Evolutionary conservation across 1,140 invertebrate species (phyloP).

Genomic region (Notospermus geniculatus): DNA sequence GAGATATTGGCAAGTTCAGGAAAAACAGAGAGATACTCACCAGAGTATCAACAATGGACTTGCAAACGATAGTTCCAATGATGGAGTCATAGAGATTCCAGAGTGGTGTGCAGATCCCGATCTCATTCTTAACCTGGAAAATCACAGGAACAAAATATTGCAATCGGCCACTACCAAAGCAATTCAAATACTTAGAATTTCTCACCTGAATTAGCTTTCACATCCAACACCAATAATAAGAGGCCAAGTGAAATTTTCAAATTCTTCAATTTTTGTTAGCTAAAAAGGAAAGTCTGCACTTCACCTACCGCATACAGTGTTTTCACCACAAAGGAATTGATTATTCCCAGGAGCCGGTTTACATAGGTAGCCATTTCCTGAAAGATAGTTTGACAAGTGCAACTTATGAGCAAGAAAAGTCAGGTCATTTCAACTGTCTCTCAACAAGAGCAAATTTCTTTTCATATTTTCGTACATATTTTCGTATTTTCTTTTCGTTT

Average conservation of each 20-base stretch:
- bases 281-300: neutral
- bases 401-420: no score
- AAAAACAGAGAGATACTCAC: no score
- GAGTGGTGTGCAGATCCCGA: slow-evolving; percentile 30
- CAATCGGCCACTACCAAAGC: neutral
- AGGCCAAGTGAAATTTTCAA: neutral
- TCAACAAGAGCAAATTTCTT: no score
- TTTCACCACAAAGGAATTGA: neutral
- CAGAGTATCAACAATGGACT: slow-evolving; percentile 30
- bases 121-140: slow-evolving; percentile 25
- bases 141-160: slow-evolving; percentile 12
- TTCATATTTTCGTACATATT: no score
- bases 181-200: neutral
- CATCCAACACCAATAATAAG: slow-evolving; percentile 1
- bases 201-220: neutral
- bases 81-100: slow-evolving; percentile 32
- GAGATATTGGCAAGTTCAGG: no score
- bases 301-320: slow-evolving; percentile 2
- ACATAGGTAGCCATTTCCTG: neutral
- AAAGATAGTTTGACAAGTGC: no score
- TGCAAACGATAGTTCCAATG: slow-evolving; percentile 24
- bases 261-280: neutral
- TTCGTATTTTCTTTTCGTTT: no score
- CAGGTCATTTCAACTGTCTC: no score
- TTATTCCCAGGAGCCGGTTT: neutral